Base-by-base conservation (phyloP, 2,797 vertebrate species). In the Eleutherodactylus coqui region DNA sequence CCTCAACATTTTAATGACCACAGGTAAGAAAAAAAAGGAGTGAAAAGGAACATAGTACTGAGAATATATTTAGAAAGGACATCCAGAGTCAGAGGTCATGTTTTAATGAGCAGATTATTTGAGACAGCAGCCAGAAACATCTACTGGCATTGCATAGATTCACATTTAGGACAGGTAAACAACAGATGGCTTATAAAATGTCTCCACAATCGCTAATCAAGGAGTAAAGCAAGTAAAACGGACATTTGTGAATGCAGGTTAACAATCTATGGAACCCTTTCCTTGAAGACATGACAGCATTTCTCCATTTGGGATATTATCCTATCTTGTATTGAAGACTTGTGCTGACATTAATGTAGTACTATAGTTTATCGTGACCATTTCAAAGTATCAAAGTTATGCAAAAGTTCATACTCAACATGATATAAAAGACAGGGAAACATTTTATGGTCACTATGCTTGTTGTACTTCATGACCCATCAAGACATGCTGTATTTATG, bases 21-120 rank as follows among this genome's bases (percentile, higher is more conserved):
- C 21, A 75, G 24, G 43, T 75, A 19, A 7, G 11, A 29, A 14
- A 45, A 73, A 27, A 73, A 73, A 73, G 11, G 2, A 45, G 13
- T n/a, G 21, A n/a, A 73, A 41, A 73, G 17, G 19, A 45, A 41
- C 14, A 73, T 27, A 4, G 49, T 29, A 32, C 4, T 29, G 14
- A 32, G 45, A 49, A 49, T 29, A 47, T 75, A 49, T 75, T 75
- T 27, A 19, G 72, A 49, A 49, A 75, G 43, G 43, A 49, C 72
- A 45, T 49, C n/a, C 24, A 75, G n/a, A 29, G n/a, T 72, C 64
- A 69, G 64, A 72, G 38, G 69, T 72, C 41, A 41, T 0, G 24
- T 72, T 72, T 72, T 72, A 72, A 72, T 72, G 69, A 72, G 69
- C 38, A 72, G 24, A 72, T 72, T 72, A 72, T 43, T 72, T 38